These are phyloP conservation scores for Anas platyrhynchos DNA, from an alignment of 2,113 vertebrate species.

Conservation along the genomic window DNA sequence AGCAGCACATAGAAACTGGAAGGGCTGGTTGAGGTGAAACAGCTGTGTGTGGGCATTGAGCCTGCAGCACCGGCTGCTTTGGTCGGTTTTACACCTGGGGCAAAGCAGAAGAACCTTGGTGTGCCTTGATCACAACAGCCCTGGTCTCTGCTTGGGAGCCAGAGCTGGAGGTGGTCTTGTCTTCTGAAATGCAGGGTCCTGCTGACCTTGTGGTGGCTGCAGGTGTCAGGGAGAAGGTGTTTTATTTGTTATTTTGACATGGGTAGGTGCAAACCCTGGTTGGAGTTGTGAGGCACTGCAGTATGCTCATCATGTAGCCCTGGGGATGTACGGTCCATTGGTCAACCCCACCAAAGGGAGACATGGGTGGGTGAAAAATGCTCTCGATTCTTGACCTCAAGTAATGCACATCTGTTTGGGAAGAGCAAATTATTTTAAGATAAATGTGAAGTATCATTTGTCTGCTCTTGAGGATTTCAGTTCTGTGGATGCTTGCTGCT, in stretches of 20 bases:
- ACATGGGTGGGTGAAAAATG: not conserved
- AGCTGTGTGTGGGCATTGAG: not conserved
- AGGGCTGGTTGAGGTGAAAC: not conserved
- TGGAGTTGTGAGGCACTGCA: not conserved
- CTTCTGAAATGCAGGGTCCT: not conserved
- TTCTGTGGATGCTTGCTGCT: not conserved
- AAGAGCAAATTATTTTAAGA: not conserved
- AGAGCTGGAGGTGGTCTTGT: not conserved
- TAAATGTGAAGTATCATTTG: not conserved
- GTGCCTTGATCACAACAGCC: not conserved
- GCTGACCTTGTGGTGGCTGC: not conserved
- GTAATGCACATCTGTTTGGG: not conserved
- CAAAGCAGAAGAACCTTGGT: not conserved
- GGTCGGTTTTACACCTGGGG: not conserved
- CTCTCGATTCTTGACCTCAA: not conserved
- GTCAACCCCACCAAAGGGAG: fast-evolving
- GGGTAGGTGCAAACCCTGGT: not conserved
- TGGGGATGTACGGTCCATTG: not conserved
- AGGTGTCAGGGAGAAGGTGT: not conserved
- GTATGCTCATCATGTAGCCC: fast-evolving
- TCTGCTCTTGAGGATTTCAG: not conserved
- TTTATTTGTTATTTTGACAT: not conserved
- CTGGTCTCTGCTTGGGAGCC: not conserved
- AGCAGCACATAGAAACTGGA: not conserved
- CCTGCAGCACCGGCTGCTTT: not conserved